Percentiles rank a stretch among this genome's conserved stretches.
These are phyloP conservation scores for Ylistrum balloti DNA, from an alignment of 1,140 invertebrate genomes.

Conservation along the genomic window DNA sequence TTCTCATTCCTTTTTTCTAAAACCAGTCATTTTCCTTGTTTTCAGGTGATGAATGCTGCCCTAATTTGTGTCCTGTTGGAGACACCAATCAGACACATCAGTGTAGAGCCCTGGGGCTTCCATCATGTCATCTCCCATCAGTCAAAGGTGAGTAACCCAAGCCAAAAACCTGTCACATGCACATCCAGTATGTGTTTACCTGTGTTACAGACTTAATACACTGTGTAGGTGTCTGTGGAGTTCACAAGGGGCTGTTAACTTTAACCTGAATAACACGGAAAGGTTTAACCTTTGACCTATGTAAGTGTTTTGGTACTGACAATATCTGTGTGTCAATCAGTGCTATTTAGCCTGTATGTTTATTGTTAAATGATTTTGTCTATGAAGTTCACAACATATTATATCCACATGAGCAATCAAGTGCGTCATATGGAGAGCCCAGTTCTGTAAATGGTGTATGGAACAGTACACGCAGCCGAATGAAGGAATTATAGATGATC, in stretches of 20 bases:
- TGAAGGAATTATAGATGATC: conserved; percentile 11
- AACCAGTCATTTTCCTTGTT: not conserved
- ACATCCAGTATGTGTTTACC: not conserved
- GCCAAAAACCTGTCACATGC: not conserved
- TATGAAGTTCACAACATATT: conserved; percentile 21
- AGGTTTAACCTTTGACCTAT: not conserved
- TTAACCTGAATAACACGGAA: not conserved
- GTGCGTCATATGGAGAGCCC: not conserved
- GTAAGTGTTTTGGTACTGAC: conserved; percentile 38
- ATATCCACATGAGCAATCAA: conserved; percentile 19
- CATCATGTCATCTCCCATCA: not conserved
- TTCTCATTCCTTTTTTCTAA: too few relatives aligned
- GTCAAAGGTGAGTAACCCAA: conserved; percentile 11
- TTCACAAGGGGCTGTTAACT: not conserved
- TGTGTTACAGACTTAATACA: not conserved
- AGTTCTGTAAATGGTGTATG: not conserved
- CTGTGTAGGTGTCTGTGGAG: not conserved
- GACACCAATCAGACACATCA: not conserved
- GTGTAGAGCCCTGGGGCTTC: not conserved
- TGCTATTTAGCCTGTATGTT: not conserved
- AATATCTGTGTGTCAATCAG: not conserved
- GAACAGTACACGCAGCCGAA: not conserved
- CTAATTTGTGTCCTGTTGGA: not conserved
- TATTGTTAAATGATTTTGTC: conserved; percentile 17
- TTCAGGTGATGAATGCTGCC: not conserved